Percentiles rank a stretch among this genome's conserved stretches.
Conservation (phyloP, 2,888 invertebrate species). For the Atherix ibis region DNA sequence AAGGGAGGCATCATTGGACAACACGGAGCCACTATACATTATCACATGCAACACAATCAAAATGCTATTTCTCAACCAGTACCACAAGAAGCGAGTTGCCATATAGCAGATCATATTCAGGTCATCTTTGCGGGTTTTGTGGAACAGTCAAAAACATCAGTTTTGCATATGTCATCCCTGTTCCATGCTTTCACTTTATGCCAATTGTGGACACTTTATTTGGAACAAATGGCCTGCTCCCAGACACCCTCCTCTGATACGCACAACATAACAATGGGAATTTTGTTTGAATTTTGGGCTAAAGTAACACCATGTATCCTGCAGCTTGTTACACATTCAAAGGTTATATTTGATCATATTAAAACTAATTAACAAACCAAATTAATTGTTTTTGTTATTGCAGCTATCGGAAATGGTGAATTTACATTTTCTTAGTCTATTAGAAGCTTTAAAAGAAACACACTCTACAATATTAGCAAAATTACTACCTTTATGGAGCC, state of each 20-base stretch:
- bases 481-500: constrained; percentile 88
- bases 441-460: constrained; percentile 90
- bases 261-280: constrained; percentile 57
- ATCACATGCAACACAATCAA: constrained; percentile 21
- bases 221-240: constrained; percentile 68
- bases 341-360: constrained; percentile 47
- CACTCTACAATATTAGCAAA: constrained; percentile 85
- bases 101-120: constrained; percentile 95
- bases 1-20: constrained; percentile 15
- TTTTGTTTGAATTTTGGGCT: constrained; percentile 95
- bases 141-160: constrained; percentile 83
- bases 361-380: neutral
- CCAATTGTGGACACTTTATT: constrained; percentile 97
- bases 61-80: constrained; percentile 60
- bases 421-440: constrained; percentile 83
- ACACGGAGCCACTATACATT: constrained; percentile 15
- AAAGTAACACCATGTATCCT: constrained; percentile 92
- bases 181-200: constrained; percentile 96
- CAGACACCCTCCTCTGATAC: constrained; percentile 52
- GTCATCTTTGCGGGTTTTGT: constrained; percentile 91
- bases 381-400: constrained; percentile 8
- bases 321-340: constrained; percentile 81
- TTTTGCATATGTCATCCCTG: constrained; percentile 87
- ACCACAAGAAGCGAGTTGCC: constrained; percentile 89
- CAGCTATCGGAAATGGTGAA: constrained; percentile 96